Base-by-base conservation (phyloP, 2,888 invertebrate genomes). In the Drosophila falleni region DNA sequence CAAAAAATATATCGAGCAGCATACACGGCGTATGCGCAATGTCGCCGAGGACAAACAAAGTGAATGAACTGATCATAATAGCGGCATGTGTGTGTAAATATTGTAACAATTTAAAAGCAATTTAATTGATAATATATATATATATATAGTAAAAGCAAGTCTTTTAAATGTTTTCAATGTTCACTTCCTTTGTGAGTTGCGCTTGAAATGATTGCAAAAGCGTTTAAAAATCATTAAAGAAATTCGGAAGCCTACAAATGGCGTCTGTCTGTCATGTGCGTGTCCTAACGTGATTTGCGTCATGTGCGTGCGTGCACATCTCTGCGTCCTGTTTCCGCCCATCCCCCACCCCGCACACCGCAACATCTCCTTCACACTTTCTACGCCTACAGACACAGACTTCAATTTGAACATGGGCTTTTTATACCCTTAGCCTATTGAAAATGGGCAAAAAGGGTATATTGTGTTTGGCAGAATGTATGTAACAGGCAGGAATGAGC, bases 1-100 rank as follows among this genome's bases (percentile, higher is more conserved):
- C 87, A 87, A 74, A 83, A 71, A n/a, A n/a, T n/a, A 68, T 61
- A 63, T 50, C n/a, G 13, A 19, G 10, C 39, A 16, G 71, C 44
- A n/a, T 33, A 67, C 63, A 63, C 56, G 70, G 60, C 74, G 66
- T 74, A 66, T 74, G 63, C 62, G 74, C 58, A 79, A 67, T 59
- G 33, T 47, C 47, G 54, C 63, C 58, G 49, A 37, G 10, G 19
- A 15, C 1, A n/a, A 3, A n/a, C 29, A 10, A 19, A 42, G 11
- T 1, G 19, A 44, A 13, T 13, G 4, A 31, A 15, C 26, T n/a
- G 53, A 39, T 53, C 39, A 37, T 1, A 23, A 37, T 15, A 51
- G 23, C 11, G 1, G 51, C 37, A n/a, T 37, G 9, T 26, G 9
- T 26, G n/a, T 51, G 37, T 37, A 42, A 54, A 54, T 41, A 41